A percentile compares a stretch with the other conserved stretches of the same genome.
Conservation (phyloP, 2,113 vertebrate genomes). For the Aldabrachelys gigantea region DNA sequence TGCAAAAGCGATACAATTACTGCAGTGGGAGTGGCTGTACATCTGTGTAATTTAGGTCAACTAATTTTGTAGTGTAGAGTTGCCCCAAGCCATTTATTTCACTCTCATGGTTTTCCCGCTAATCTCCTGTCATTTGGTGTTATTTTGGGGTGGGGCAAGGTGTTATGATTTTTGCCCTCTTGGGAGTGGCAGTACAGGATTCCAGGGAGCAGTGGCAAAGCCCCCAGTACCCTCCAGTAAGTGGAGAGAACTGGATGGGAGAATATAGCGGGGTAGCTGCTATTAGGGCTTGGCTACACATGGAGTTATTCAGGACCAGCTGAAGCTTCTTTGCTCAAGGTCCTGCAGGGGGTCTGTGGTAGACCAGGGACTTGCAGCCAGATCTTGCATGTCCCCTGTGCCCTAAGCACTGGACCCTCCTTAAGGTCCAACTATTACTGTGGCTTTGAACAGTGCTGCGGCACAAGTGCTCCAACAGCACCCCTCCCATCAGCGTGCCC, state of each 20-base stretch:
- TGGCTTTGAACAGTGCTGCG: no score
- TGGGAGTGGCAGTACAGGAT: background rate
- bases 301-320: no score
- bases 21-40: no score
- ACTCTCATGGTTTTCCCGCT: background rate
- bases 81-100: background rate
- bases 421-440: no score
- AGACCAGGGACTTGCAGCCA: background rate
- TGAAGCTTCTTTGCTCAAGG: background rate
- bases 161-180: background rate
- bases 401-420: no score
- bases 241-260: background rate
- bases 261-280: background rate
- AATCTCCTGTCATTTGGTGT: background rate
- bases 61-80: background rate
- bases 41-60: no score
- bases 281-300: background rate
- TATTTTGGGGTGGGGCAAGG: background rate
- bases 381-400: no score
- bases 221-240: no score
- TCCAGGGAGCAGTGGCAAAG: background rate
- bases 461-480: no score
- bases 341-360: background rate
- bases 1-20: no score
- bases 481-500: no score